Evolutionary conservation across 2,113 vertebrate genomes (phyloP), one percentile per base, ranked within the genome.

Genomic region (Nansenia antarctica): DNA sequence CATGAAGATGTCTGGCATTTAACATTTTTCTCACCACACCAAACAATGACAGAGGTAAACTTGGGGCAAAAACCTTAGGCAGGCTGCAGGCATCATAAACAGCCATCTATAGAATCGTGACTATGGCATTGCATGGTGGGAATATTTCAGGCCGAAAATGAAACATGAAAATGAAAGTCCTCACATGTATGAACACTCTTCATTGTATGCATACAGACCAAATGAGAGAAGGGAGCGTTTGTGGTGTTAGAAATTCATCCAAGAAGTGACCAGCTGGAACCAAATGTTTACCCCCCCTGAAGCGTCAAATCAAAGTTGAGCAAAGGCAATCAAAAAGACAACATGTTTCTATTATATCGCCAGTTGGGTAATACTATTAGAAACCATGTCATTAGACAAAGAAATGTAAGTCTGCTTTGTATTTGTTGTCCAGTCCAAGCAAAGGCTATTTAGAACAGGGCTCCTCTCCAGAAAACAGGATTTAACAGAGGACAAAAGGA

Each of bases 401-500:
- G 66, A 84, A 86, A 84, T n/a, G 85, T 85, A 88, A 85, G 68
- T n/a, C 73, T 72, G 84, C 85, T 89, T 87, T 86, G 84, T 89
- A 31, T 82, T 79, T 82, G 74, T 73, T 80, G 80, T 86, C 86
- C 65, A 78, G 76, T 86, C 82, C 79, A 81, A 78, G 47, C 47
- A 89, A 87, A 82, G 84, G 79, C 71, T 82, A 81, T 82, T 82
- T 83, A 78, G 70, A 80, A 84, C 22, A 65, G 61, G 85, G 83
- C 79, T 45, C 15, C 18, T 65, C 37, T 85, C 84, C 85, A 83
- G 27, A 57, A 57, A 57, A 57, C 65, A 42, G 59, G 15, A 2
- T 15, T 9, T 22, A 54, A 54, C 22, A 54, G 11, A 54, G 52
- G 20, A 26, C 9, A 29, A 55, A 55, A 24, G 26, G 27, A 24